A percentile compares a stretch with the other conserved stretches of the same genome.
Conservation (phyloP, 1,140 invertebrate species). For the Lepidurus packardi region DNA sequence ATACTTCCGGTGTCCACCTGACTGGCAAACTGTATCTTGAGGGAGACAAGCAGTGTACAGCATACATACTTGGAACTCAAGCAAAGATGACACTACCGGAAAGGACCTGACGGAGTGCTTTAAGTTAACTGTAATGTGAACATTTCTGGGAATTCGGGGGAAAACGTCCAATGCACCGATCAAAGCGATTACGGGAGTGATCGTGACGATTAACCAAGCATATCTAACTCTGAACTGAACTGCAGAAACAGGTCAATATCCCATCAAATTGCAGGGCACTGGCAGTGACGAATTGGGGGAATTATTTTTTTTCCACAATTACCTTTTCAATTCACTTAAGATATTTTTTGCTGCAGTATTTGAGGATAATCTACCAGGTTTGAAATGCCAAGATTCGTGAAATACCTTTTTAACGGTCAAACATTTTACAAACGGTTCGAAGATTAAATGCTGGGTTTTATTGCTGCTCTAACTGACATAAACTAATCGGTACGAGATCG, state of each 20-base stretch:
- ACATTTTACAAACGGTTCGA: too few species aligned
- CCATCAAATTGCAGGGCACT: not conserved
- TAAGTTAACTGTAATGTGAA: not conserved
- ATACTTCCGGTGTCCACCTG: not conserved
- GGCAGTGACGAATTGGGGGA: not conserved
- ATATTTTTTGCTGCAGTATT: too few species aligned
- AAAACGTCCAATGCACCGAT: not conserved
- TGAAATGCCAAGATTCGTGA: too few species aligned
- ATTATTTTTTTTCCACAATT: not conserved
- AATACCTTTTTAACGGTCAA: too few species aligned
- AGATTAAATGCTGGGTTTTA: too few species aligned
- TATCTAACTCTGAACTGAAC: slow-evolving; percentile 3
- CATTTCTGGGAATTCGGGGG: not conserved
- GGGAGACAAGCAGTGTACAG: not conserved
- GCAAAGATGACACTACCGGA: not conserved
- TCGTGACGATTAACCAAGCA: slow-evolving; percentile 18
- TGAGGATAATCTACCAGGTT: too few species aligned
- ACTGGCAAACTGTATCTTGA: not conserved
- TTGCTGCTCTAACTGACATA: too few species aligned
- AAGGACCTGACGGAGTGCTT: not conserved
- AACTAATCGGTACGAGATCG: too few species aligned
- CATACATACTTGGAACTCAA: not conserved
- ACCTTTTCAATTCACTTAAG: not conserved
- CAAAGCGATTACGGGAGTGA: not conserved
- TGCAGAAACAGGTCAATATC: slow-evolving; percentile 12